These are phyloP conservation scores for Nysson spinosus DNA, from an alignment of 2,888 invertebrate genomes.

Conservation along the genomic window DNA sequence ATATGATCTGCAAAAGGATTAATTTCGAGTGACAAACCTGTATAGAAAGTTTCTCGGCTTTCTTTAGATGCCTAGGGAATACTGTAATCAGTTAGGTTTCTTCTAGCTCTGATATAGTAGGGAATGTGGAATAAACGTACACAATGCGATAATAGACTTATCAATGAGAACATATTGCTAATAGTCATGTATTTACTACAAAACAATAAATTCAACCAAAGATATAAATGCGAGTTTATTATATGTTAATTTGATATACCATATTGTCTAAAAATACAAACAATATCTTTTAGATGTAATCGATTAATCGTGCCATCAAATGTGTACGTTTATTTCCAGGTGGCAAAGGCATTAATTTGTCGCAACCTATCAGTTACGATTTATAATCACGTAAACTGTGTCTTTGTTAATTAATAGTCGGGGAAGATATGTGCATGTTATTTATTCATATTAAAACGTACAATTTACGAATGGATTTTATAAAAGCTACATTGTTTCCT, in stretches of 20 bases:
- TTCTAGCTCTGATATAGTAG: no score
- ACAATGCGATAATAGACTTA: no score
- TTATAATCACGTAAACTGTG: conserved; percentile 25
- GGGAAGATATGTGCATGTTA: conserved; percentile 18
- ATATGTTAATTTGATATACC: conserved; percentile 5
- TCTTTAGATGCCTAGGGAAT: no score
- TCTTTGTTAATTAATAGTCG: conserved; percentile 26
- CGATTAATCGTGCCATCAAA: conserved; percentile 43
- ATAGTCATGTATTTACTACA: no score
- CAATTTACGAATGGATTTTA: conserved; percentile 22
- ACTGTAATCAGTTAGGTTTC: no score
- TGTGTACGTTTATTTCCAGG: conserved; percentile 39
- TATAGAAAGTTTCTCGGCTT: no score
- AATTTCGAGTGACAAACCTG: no score
- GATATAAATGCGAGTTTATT: background rate
- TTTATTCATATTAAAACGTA: conserved; percentile 39
- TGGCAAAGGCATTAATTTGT: conserved; percentile 33
- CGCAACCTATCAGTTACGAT: conserved; percentile 19
- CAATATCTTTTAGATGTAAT: conserved; percentile 12
- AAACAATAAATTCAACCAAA: no score
- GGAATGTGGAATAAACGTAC: no score
- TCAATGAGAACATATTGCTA: no score
- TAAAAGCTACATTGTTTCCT: conserved; percentile 6
- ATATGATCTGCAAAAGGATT: no score
- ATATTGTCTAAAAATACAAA: conserved; percentile 14